A percentile compares a stretch with the other conserved stretches of the same genome.
These are phyloP conservation scores for Nomada ferruginata DNA, from an alignment of 2,888 invertebrate species.

Conservation along the genomic window DNA sequence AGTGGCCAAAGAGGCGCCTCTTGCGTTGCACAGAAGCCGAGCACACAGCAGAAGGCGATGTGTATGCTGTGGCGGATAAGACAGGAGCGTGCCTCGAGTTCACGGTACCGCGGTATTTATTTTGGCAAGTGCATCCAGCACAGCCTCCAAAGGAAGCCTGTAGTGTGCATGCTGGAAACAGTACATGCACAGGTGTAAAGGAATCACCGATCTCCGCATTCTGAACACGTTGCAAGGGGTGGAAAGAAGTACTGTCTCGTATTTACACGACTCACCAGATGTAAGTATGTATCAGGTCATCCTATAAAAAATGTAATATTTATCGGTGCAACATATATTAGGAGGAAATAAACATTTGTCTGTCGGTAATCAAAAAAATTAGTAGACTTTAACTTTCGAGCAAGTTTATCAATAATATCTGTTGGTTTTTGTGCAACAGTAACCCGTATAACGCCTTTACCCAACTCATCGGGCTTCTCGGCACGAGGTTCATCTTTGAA, in stretches of 20 bases:
- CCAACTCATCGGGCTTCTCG: no score
- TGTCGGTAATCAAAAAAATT: no score
- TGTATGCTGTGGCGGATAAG: constrained; percentile 44
- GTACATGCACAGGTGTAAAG: constrained; percentile 21
- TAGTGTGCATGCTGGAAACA: constrained; percentile 40
- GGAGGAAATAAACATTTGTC: no score
- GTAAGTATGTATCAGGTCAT: neutral
- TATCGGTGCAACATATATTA: no score
- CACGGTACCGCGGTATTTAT: constrained; percentile 70
- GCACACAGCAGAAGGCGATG: constrained; percentile 15
- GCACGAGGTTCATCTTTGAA: no score
- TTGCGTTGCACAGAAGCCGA: constrained; percentile 28
- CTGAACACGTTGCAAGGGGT: constrained; percentile 49
- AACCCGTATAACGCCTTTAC: no score
- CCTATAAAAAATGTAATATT: no score
- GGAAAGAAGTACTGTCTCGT: constrained; percentile 45
- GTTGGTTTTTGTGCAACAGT: no score
- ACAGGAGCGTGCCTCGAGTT: constrained; percentile 58
- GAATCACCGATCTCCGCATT: constrained; percentile 61
- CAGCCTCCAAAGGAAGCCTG: constrained; percentile 18
- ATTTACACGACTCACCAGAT: constrained; percentile 30
- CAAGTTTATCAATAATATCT: no score
- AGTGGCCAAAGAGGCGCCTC: constrained; percentile 59
- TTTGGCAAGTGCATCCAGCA: constrained; percentile 67
- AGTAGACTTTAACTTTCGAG: no score